Base-by-base conservation (phyloP, 2,888 invertebrate species). In the Embidobia sp. region DNA sequence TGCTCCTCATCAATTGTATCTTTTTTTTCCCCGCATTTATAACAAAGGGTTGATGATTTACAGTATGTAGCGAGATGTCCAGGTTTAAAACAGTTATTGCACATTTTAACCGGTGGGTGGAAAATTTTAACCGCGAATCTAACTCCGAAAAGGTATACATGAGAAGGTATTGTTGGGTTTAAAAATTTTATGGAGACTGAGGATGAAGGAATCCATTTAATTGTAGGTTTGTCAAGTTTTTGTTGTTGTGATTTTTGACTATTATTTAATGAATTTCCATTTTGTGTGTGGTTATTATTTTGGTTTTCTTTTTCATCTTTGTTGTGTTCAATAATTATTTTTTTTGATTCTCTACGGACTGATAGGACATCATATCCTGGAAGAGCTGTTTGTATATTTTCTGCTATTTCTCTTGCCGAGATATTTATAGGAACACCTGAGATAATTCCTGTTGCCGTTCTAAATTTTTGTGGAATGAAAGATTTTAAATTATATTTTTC, bases 151-250 rank as follows among this genome's bases (percentile, higher is more conserved):
- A 55, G 10, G 15, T 37, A 26, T 0, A 55, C 13, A 10, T 53
- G 8, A 11, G 3, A 13, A 4, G 53, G 46, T 0, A 27, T 13
- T 7, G n/a, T 4, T 26, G n/a, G 26, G 8, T 27, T 46, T 1
- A 13, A 15, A 7, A 46, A 46, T 46, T 46, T 46, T 1, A 46
- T 27, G 3, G 53, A 55, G 6, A 55, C 15, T 1, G 53, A 4
- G 6, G 37, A 15, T 1, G 53, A 55, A 5, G 40, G 18, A 5
- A 22, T 18, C 10, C 10, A 33, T 19, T 44, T 44, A n/a, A n/a
- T n/a, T n/a, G n/a, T n/a, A n/a, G n/a, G n/a, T n/a, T n/a, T n/a
- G n/a, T n/a, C n/a, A n/a, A n/a, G n/a, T n/a, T n/a, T n/a, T n/a
- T n/a, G n/a, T n/a, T n/a, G n/a, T n/a, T n/a, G n/a, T 26, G 26